phyloP scores from a whole-genome alignment of 2,888 invertebrate species.

The Allygus modestus region DNA sequence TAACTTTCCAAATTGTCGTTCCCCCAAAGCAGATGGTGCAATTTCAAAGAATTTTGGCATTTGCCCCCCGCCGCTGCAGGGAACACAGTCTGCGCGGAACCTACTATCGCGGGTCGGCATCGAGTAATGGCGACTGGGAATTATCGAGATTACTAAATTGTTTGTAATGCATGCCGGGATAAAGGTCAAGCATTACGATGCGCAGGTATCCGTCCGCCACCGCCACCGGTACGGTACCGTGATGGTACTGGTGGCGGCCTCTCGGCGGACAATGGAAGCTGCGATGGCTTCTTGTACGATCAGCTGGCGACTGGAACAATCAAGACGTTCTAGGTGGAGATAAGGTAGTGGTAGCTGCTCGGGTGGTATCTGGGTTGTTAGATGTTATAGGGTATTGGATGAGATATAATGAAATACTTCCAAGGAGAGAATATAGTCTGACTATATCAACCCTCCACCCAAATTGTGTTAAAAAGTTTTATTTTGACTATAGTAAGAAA shows the following conservation, averaged over 20 bases:
- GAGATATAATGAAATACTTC: too few species aligned
- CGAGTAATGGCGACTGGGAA: constrained; percentile 52
- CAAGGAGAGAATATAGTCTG: too few species aligned
- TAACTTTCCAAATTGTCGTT: too few species aligned
- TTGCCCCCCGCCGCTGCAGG: not conserved
- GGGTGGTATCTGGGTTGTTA: too few species aligned
- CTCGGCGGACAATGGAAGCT: constrained; percentile 17
- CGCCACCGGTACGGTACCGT: not conserved
- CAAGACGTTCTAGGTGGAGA: too few species aligned
- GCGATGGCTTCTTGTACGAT: not conserved
- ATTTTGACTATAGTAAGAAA: too few species aligned
- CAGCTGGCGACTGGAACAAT: not conserved
- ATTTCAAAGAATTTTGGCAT: not conserved
- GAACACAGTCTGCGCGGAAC: too few species aligned
- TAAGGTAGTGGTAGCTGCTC: too few species aligned
- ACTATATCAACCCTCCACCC: too few species aligned
- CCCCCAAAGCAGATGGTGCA: not conserved
- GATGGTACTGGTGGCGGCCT: too few species aligned
- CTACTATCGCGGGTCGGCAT: constrained; percentile 19
- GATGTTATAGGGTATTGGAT: too few species aligned
- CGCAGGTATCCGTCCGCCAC: constrained; percentile 26
- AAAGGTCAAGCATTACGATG: constrained; percentile 47
- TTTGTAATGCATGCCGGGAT: constrained; percentile 59
- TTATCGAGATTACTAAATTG: constrained; percentile 58
- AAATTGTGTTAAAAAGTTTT: too few species aligned